Percentiles rank a stretch among this genome's conserved stretches.
phyloP scores from a whole-genome alignment of 2,797 vertebrate genomes.

The Danio tinwini region DNA sequence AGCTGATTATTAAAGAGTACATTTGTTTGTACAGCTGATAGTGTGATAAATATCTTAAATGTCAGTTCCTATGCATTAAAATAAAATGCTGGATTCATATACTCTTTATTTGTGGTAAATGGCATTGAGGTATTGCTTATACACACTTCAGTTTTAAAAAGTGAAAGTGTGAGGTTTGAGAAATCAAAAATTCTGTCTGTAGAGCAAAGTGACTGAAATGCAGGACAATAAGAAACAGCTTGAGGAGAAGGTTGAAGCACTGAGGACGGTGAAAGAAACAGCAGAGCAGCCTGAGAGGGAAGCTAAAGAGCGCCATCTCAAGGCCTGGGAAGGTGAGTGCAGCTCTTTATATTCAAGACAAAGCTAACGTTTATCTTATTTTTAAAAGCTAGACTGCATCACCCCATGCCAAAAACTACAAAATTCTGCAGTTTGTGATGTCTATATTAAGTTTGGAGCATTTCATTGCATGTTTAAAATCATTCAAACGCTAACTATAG shows the following conservation, averaged over 20 bases:
- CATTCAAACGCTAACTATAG: neutral
- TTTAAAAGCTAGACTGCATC: neutral
- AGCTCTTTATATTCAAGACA: neutral
- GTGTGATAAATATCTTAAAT: neutral
- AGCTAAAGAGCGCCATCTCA: slow-evolving; percentile 87
- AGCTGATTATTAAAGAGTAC: no score
- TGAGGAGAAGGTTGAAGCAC: slow-evolving; percentile 81
- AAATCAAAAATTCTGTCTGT: slow-evolving; percentile 27
- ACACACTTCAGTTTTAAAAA: neutral
- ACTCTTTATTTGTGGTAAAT: neutral
- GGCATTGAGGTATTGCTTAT: no score
- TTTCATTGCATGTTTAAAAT: neutral
- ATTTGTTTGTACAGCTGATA: slow-evolving; percentile 4
- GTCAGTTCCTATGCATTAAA: neutral
- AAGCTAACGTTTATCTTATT: no score
- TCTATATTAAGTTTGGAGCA: neutral
- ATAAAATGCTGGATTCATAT: neutral
- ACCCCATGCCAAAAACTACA: neutral
- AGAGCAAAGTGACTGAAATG: slow-evolving; percentile 81
- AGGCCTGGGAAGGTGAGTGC: slow-evolving; percentile 87
- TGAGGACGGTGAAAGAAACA: slow-evolving; percentile 82
- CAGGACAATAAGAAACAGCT: slow-evolving; percentile 78
- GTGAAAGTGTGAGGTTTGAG: neutral
- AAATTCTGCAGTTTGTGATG: neutral
- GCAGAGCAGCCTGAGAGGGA: slow-evolving; percentile 88